Evolutionary conservation across 2,888 invertebrate species (phyloP).

Genomic region (Microplitis manilae): DNA sequence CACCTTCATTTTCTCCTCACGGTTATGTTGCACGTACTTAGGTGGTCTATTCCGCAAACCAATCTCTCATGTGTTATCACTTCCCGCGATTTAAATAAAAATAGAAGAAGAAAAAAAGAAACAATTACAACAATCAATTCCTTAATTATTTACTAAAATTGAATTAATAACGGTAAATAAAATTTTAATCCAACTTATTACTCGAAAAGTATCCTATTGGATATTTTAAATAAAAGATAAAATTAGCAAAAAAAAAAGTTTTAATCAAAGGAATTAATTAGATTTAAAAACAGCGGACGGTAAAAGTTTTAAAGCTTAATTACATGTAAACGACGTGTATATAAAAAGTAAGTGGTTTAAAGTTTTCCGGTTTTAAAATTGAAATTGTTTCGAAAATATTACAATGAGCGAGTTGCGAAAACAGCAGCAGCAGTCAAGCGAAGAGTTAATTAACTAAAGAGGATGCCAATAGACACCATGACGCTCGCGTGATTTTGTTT

Average conservation of each 20-base stretch:
- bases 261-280: conserved; percentile 14
- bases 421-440: background rate
- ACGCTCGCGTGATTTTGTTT: conserved; percentile 27
- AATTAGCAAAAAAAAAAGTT: conserved; percentile 13
- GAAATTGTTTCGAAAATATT: conserved; percentile 2
- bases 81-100: background rate
- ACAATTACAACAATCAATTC: background rate
- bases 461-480: conserved; percentile 16
- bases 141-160: background rate
- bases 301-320: conserved; percentile 7
- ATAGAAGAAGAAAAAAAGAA: background rate
- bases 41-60: conserved; percentile 29
- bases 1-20: conserved; percentile 32
- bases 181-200: background rate
- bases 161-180: background rate
- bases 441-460: background rate
- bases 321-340: conserved; percentile 16
- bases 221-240: background rate
- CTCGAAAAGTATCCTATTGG: background rate
- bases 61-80: background rate
- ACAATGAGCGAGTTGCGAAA: background rate
- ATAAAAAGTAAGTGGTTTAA: conserved; percentile 12
- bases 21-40: conserved; percentile 38
- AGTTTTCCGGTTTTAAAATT: background rate
- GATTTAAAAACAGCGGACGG: background rate